Evolutionary conservation across 92 coral and sea anemone species (phyloP), one percentile per base, ranked within the genome.

Genomic region (Bergia puertoricense): DNA sequence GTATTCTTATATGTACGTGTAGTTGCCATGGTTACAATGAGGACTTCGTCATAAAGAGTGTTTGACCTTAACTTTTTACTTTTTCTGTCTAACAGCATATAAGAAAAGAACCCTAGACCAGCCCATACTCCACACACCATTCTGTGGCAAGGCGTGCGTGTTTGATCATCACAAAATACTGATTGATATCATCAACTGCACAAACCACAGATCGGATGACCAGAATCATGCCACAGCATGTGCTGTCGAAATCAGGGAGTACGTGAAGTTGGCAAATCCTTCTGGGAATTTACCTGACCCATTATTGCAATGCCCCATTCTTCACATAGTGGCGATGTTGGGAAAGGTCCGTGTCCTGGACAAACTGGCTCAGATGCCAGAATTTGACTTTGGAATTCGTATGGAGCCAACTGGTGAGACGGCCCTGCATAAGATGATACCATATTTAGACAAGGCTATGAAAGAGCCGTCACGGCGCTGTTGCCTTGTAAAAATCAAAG

Each of bases 191-290:
- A 77, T 84, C 18, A 84, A 84, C 78, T 84, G 87, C 37, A 84
- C 87, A 46, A 84, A 84, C 46, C 87, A 84, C 79, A 84, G 66
- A 84, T 84, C 87, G 68, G 87, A 84, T 72, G 87, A 84, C 46
- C 78, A 71, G 67, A 84, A 84, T 41, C 77, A 71, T 46, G 79
- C 77, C 2, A 0, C 6, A 46, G 66, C 3, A 13, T 84, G 87
- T 48, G 87, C 66, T 16, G 36, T 6, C 13, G 66, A 67, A 13
- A 72, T 84, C 87, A 84, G 45, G 59, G 87, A 84, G 67, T 43
- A 84, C 18, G 77, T 50, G 57, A 84, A 71, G 43, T 37, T 84
- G 43, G 74, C 51, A 37, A 74, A 42, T 10, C 78, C 78, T 30
- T 84, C 87, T 0, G 44, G 56, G 23, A 84, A 84, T 30, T 16